phyloP scores from a whole-genome alignment of 2,888 invertebrate species.

The Daptonema setosum region DNA sequence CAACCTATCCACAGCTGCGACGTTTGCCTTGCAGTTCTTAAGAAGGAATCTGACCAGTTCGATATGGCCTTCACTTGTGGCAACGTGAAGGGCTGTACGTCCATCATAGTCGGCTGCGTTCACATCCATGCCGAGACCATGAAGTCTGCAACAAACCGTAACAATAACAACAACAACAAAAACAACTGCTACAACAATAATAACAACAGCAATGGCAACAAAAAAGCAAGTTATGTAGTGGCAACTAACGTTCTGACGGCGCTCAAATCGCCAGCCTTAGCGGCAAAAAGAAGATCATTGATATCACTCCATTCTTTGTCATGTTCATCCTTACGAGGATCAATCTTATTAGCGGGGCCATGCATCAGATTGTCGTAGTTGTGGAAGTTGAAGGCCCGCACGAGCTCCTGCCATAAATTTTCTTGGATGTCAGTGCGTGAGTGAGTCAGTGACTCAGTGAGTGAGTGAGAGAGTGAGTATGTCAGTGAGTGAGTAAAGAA shows the following conservation, averaged over 20 bases:
- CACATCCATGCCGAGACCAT: conserved; percentile 75
- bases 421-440: too few species aligned
- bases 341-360: conserved; percentile 61
- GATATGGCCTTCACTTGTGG: conserved; percentile 71
- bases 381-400: conserved; percentile 76
- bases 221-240: too few species aligned
- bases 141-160: conserved; percentile 19
- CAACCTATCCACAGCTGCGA: conserved; percentile 14
- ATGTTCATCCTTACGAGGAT: conserved; percentile 68
- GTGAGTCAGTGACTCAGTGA: too few species aligned
- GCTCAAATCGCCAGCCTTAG: conserved; percentile 77
- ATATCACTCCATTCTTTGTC: conserved; percentile 74
- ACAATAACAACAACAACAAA: not conserved
- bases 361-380: conserved; percentile 81
- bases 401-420: conserved; percentile 62
- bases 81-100: conserved; percentile 76
- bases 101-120: conserved; percentile 79
- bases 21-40: conserved; percentile 13
- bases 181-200: not conserved
- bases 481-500: too few species aligned
- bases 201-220: not conserved
- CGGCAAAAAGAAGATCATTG: conserved; percentile 74
- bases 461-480: too few species aligned
- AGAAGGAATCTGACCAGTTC: conserved; percentile 13
- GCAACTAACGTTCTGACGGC: conserved; percentile 59